Evolutionary conservation across 2,113 vertebrate genomes (phyloP).

Genomic region (Mesembrinibis cayennensis): DNA sequence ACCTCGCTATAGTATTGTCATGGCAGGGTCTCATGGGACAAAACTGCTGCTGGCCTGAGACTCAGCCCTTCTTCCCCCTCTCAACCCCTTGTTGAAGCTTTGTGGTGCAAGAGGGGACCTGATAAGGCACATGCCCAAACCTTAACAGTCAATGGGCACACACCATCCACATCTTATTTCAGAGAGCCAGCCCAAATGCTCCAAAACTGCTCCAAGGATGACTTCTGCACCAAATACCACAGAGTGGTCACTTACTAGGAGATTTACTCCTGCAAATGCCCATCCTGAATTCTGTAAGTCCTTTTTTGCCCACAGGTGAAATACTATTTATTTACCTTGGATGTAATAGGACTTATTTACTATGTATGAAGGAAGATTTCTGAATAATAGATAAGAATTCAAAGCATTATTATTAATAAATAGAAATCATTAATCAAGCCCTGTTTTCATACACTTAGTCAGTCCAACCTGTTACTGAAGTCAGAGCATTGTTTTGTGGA

Average conservation of each 20-base stretch:
- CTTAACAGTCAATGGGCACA: neutral
- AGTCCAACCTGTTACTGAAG: neutral
- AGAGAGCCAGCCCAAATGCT: neutral
- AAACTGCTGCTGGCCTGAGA: neutral
- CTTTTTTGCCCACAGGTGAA: neutral
- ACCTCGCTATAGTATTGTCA: neutral
- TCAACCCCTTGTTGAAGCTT: fast-evolving
- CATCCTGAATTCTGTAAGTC: neutral
- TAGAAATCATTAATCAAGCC: neutral
- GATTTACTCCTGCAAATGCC: neutral
- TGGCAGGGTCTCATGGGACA: neutral
- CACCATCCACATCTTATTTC: neutral
- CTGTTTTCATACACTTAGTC: neutral
- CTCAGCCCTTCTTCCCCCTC: neutral
- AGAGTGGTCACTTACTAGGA: neutral
- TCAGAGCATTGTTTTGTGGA: neutral
- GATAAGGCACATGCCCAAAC: neutral
- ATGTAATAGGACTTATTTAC: neutral
- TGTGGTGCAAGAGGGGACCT: neutral
- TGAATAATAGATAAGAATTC: neutral
- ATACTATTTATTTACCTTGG: neutral
- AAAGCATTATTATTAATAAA: neutral
- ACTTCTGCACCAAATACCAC: neutral
- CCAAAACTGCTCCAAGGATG: neutral
- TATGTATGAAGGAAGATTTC: neutral